A percentile compares a stretch with the other conserved stretches of the same genome.
These are phyloP conservation scores for Ectemnius lituratus DNA, from an alignment of 2,888 invertebrate genomes.

Conservation along the genomic window DNA sequence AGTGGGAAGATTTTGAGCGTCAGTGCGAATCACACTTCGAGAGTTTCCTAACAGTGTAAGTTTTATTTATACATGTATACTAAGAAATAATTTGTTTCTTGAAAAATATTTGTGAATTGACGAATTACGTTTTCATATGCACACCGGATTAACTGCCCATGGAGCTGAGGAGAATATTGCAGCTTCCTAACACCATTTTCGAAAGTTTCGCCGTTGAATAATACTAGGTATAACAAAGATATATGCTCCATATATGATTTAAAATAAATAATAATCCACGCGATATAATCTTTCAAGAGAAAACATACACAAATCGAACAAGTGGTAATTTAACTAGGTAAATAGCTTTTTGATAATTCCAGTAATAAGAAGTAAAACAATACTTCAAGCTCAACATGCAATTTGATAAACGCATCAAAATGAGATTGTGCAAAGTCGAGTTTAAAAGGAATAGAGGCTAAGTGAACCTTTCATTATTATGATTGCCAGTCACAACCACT, in stretches of 20 bases:
- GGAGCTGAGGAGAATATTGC: constrained; percentile 45
- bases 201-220: constrained; percentile 33
- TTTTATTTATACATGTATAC: constrained; percentile 36
- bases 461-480: constrained; percentile 23
- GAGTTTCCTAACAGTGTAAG: constrained; percentile 45
- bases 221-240: constrained; percentile 55
- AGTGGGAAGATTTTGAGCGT: constrained; percentile 57
- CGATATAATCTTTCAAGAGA: constrained; percentile 31
- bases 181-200: constrained; percentile 32
- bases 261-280: constrained; percentile 58
- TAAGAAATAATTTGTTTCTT: constrained; percentile 54
- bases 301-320: constrained; percentile 42
- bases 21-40: constrained; percentile 47
- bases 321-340: constrained; percentile 23
- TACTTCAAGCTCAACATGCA: constrained; percentile 28
- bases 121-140: constrained; percentile 42
- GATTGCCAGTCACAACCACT: constrained; percentile 10
- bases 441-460: constrained; percentile 21
- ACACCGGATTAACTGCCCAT: constrained; percentile 56
- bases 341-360: constrained; percentile 31
- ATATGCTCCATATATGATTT: constrained; percentile 44
- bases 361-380: constrained; percentile 29
- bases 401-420: constrained; percentile 34
- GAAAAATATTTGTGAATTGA: constrained; percentile 64
- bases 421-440: constrained; percentile 40